phyloP scores from a whole-genome alignment of 1,140 invertebrate genomes.

The Leptinotarsa lineolata region DNA sequence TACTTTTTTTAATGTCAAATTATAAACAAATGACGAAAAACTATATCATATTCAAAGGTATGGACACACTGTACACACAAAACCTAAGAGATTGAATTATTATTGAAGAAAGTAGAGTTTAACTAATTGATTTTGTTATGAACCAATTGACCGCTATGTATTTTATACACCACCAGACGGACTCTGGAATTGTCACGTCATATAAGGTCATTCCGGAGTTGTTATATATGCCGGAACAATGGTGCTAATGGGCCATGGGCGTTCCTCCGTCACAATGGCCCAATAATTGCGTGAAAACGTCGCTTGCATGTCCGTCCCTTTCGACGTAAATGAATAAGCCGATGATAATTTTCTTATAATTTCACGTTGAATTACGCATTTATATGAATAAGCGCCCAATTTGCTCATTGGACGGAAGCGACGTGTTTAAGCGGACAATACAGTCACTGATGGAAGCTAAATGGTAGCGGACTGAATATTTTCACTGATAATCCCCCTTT shows the following conservation, averaged over 20 bases:
- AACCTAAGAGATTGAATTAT: too few species aligned
- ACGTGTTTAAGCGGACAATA: background rate
- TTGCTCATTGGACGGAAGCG: constrained; percentile 5
- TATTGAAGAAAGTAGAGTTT: too few species aligned
- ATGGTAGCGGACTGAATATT: background rate
- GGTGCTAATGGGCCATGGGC: constrained; percentile 17
- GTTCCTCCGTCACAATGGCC: constrained; percentile 16
- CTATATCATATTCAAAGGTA: too few species aligned
- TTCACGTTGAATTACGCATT: constrained; percentile 23
- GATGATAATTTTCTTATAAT: constrained; percentile 25
- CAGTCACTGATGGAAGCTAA: background rate
- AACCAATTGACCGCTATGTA: background rate
- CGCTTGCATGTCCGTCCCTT: constrained; percentile 16
- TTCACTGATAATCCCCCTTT: too few species aligned
- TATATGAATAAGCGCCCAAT: constrained; percentile 17
- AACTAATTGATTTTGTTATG: too few species aligned
- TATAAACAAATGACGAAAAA: too few species aligned
- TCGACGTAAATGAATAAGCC: constrained; percentile 19
- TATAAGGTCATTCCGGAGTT: constrained; percentile 5
- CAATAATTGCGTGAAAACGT: constrained; percentile 22
- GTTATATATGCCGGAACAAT: constrained; percentile 18
- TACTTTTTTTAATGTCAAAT: too few species aligned
- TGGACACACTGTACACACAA: too few species aligned
- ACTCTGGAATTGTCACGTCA: constrained; percentile 13
- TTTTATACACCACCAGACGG: background rate